These are phyloP conservation scores for Xerus rutilus DNA, from an alignment of 2,797 vertebrate species.

Conservation along the genomic window DNA sequence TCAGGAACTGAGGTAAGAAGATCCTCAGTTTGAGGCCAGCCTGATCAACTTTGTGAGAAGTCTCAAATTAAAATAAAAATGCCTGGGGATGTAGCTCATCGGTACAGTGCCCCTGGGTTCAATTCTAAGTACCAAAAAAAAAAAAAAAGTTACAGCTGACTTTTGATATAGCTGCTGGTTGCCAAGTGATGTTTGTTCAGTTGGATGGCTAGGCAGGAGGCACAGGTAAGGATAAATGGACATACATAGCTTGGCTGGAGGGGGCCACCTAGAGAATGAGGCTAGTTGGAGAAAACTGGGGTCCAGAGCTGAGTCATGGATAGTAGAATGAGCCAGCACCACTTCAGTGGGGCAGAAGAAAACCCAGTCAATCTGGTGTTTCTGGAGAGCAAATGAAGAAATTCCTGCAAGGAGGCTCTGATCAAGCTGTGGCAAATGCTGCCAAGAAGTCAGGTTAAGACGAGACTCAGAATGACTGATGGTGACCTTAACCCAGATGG, in stretches of 20 bases:
- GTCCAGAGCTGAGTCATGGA: neutral
- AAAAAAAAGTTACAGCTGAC: too few species aligned
- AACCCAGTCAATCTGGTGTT: neutral
- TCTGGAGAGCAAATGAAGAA: constrained; percentile 4
- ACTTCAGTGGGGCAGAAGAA: neutral
- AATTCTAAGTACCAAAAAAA: neutral
- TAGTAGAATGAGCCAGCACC: neutral
- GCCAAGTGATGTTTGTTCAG: neutral
- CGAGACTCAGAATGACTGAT: neutral
- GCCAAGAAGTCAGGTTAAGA: constrained; percentile 11
- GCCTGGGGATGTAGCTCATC: neutral
- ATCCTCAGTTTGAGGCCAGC: neutral
- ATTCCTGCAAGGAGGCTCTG: neutral
- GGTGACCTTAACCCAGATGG: neutral
- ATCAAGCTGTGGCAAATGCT: neutral
- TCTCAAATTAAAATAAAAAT: neutral
- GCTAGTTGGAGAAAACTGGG: neutral
- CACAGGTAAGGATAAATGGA: neutral
- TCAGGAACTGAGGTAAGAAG: too few species aligned
- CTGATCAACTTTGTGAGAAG: neutral
- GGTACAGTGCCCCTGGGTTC: too few species aligned
- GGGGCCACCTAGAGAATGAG: too few species aligned
- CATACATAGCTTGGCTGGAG: neutral
- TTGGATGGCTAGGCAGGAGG: neutral
- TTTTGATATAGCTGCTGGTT: neutral